Base-by-base conservation (phyloP, 2,113 vertebrate species). In the Hymenochirus boettgeri region DNA sequence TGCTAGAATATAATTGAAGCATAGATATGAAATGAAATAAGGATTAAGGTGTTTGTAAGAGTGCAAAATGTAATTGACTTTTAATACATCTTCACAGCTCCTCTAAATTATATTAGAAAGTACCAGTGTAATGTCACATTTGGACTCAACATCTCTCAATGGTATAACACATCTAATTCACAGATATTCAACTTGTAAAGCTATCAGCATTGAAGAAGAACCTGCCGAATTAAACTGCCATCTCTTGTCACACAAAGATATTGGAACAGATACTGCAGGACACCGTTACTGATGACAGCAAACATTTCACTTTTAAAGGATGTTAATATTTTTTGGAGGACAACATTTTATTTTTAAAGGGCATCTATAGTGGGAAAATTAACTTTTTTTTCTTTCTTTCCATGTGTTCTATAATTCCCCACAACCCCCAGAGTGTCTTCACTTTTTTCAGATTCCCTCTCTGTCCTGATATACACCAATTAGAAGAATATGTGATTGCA, bases 71-170 rank as follows among this genome's bases (percentile, higher is more conserved):
- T 22, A 21, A 48, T 22, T 80, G 76, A 69, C 82, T 86, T 82
- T 80, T 84, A 86, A 84, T 82, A 86, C 80, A 77, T 83, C 83
- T 83, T 79, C 81, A 82, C 77, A 83, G 79, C 79, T 75, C 76
- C 73, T 54, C 73, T 80, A 75, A 82, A 82, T 70, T 70, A 57
- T 74, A 83, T 85, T 84, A 86, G 70, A 70, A 81, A 80, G 62
- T 79, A 66, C 57, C 24, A 67, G 79, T 83, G 83, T 80, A 85
- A 80, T 80, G 83, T 82, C 66, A 74, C 65, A 47, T 71, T 77
- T 73, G 70, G 69, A 71, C 75, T 79, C 66, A 81, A 70, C 76
- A 80, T 71, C 39, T 58, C 59, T 79, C 80, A 71, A 65, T 77
- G 75, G 76, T 73, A 73, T 19, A 75, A 83, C 81, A 80, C 78